Conservation (phyloP, 1,140 invertebrate species). For the Venturia canescens region DNA sequence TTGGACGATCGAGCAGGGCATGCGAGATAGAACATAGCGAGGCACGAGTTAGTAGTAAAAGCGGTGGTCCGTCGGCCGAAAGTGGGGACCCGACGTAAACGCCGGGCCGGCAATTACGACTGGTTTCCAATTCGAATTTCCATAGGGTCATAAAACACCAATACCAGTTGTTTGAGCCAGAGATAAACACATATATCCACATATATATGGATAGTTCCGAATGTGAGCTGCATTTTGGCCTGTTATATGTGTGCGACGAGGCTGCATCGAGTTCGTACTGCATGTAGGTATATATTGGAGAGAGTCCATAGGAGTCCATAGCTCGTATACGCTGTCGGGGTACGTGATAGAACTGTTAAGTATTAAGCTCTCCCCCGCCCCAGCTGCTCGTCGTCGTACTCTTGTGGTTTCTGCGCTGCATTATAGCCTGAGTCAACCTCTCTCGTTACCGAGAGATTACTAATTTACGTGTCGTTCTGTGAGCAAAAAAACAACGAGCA, state of each 20-base stretch:
- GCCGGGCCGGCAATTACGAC: constrained; percentile 42
- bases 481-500: not conserved
- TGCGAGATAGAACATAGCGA: not conserved
- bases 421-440: constrained; percentile 21
- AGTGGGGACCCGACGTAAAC: constrained; percentile 7
- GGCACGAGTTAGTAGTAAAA: constrained; percentile 17
- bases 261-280: not conserved
- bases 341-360: constrained; percentile 38
- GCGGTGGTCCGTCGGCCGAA: constrained; percentile 1
- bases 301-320: not conserved
- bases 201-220: not conserved
- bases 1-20: not conserved
- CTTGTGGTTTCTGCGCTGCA: constrained; percentile 33
- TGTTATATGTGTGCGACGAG: not conserved
- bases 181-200: not conserved
- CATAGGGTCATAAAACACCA: constrained; percentile 48
- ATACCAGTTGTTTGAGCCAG: constrained; percentile 22
- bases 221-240: constrained; percentile 19
- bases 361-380: constrained; percentile 14
- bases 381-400: not conserved
- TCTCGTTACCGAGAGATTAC: constrained; percentile 44
- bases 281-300: not conserved
- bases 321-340: not conserved
- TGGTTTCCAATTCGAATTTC: constrained; percentile 50
- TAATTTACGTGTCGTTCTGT: constrained; percentile 20